These are phyloP conservation scores for zebrafish (Danio rerio) DNA, from an alignment of 2,113 vertebrate species.

Conservation along the genomic window GRCz12tu NC_133195.1:25761501-25762000, in stretches of 20 bases:
- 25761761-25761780: slow-evolving; percentile 41
- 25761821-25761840: not conserved
- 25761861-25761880: too few species aligned
- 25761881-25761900: not conserved
- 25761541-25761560: slow-evolving; percentile 3
- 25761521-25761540: not conserved
- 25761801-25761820: not conserved
- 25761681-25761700: not conserved
- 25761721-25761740: slow-evolving; percentile 30
- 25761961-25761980: not conserved
- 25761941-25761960: not conserved
- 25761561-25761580: not conserved
- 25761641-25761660: not conserved
- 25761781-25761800: slow-evolving; percentile 33
- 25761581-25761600: not conserved
- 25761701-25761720: not conserved
- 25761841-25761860: not conserved
- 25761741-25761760: slow-evolving; percentile 43
- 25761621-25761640: slow-evolving; percentile 58
- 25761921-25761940: not conserved
- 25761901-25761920: not conserved
- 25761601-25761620: slow-evolving; percentile 50
- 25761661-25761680: not conserved
- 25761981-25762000: not conserved
- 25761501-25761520: not conserved